These are phyloP conservation scores for Parambassis ranga DNA, from an alignment of 2,797 vertebrate species.

Conservation along the genomic window DNA sequence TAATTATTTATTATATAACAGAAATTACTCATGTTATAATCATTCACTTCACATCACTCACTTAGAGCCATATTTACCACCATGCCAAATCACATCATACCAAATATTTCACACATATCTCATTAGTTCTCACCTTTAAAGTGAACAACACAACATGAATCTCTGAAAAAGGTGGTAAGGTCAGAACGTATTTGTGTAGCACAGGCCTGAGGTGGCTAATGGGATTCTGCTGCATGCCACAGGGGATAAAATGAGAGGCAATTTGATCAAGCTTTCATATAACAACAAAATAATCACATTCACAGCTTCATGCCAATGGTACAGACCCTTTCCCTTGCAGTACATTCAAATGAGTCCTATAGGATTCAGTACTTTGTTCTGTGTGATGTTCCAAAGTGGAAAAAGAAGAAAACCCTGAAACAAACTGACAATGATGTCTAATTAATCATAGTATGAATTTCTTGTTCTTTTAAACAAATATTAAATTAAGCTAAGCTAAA, in stretches of 20 bases:
- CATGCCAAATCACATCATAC: constrained; percentile 28
- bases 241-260: constrained; percentile 36
- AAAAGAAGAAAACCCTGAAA: neutral
- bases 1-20: too few species aligned
- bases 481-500: too few species aligned
- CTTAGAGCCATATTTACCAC: neutral
- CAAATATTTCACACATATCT: constrained; percentile 21
- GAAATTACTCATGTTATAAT: too few species aligned
- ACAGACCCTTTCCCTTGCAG: neutral
- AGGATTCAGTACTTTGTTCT: constrained; percentile 6
- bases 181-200: constrained; percentile 51
- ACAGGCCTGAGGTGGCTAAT: constrained; percentile 42
- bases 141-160: constrained; percentile 31
- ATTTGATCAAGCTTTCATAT: constrained; percentile 58
- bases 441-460: too few species aligned
- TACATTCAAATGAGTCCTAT: constrained; percentile 31
- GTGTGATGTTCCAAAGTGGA: neutral
- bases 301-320: constrained; percentile 24
- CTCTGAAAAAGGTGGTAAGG: constrained; percentile 38
- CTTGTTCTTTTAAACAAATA: too few species aligned
- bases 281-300: constrained; percentile 61
- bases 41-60: too few species aligned
- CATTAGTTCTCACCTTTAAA: constrained; percentile 57
- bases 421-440: neutral
- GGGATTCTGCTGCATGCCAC: constrained; percentile 36